phyloP scores from a whole-genome alignment of 1,140 invertebrate species.

The Drosophila tani region DNA sequence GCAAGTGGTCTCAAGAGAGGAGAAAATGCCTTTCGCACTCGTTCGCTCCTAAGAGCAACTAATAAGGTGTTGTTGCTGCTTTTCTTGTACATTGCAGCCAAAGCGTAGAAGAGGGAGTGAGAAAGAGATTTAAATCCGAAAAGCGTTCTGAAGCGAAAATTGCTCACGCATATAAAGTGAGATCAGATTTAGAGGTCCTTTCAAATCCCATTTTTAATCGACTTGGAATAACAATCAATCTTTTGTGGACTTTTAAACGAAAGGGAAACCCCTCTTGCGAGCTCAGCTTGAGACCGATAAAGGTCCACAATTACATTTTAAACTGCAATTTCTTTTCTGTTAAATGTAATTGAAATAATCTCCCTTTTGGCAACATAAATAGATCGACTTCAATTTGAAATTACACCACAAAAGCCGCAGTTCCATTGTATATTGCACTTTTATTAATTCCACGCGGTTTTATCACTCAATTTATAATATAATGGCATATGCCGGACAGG shows the following conservation, averaged over 20 bases:
- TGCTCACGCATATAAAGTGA: not conserved
- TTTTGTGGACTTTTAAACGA: not conserved
- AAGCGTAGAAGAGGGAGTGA: not conserved
- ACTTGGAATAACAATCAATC: too few species aligned
- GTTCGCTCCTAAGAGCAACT: not conserved
- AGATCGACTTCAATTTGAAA: not conserved
- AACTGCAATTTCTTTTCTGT: not conserved
- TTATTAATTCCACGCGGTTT: slow-evolving; percentile 46
- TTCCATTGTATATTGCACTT: slow-evolving; percentile 22
- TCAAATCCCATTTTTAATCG: too few species aligned
- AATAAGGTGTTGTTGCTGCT: not conserved
- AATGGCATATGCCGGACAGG: slow-evolving; percentile 13
- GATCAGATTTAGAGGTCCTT: too few species aligned
- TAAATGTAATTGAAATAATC: slow-evolving; percentile 1
- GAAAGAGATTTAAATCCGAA: not conserved
- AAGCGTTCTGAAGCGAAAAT: too few species aligned
- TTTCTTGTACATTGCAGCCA: not conserved
- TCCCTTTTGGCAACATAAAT: not conserved
- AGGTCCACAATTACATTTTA: too few species aligned
- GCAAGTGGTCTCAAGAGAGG: too few species aligned
- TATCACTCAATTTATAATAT: slow-evolving; percentile 58
- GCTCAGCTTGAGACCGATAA: not conserved
- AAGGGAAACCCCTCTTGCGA: too few species aligned
- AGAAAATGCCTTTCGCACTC: not conserved
- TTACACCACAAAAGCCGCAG: slow-evolving; percentile 15